These are phyloP conservation scores for Rutilus rutilus DNA, from an alignment of 2,113 vertebrate genomes.

Conservation along the genomic window DNA sequence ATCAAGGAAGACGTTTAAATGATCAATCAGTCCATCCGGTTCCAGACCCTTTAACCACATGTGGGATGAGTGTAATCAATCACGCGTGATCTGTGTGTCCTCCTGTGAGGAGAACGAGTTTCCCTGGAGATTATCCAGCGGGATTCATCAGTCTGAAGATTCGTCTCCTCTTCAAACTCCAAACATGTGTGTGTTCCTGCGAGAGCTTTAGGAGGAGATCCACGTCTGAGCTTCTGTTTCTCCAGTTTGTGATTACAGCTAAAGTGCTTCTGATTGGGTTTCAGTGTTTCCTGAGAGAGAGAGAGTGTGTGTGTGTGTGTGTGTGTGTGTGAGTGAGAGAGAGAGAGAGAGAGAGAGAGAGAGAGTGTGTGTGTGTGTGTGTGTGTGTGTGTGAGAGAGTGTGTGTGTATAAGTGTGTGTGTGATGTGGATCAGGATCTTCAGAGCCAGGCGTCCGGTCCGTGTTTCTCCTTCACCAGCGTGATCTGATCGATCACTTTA, in stretches of 20 bases:
- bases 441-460: slow-evolving; percentile 74
- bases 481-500: slow-evolving; percentile 84
- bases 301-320: not conserved
- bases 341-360: slow-evolving; percentile 33
- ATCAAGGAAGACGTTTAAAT: not conserved
- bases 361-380: no score
- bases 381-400: no score
- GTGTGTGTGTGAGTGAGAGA: no score
- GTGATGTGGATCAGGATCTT: slow-evolving; percentile 40
- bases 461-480: slow-evolving; percentile 81
- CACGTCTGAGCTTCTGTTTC: not conserved
- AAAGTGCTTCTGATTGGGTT: slow-evolving; percentile 42
- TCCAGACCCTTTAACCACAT: not conserved
- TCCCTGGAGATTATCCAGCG: no score
- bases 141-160: not conserved
- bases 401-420: no score
- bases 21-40: not conserved
- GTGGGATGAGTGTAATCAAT: not conserved
- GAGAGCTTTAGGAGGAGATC: no score
- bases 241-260: not conserved
- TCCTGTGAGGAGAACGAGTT: no score
- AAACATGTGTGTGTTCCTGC: not conserved
- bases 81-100: no score
- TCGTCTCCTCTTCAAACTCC: not conserved
- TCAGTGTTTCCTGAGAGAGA: slow-evolving; percentile 42